Evolutionary conservation across 2,113 vertebrate genomes (phyloP).

Genomic region (Poeciliopsis turrubarensis): DNA sequence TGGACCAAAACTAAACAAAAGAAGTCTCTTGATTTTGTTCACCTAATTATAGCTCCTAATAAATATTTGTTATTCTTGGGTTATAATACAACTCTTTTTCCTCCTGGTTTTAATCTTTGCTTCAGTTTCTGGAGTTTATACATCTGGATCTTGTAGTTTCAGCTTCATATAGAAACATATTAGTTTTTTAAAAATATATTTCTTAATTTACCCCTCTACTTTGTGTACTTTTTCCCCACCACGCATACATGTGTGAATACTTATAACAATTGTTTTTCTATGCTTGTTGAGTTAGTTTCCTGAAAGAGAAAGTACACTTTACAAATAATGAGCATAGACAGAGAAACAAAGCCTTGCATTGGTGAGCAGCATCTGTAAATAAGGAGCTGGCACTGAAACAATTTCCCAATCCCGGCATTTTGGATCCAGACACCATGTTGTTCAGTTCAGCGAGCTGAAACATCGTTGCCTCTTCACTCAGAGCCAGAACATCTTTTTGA

Average conservation of each 20-base stretch:
- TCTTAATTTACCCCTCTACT: background rate
- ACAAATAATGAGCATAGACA: slow-evolving; percentile 53
- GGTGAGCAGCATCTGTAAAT: slow-evolving; percentile 52
- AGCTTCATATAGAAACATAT: background rate
- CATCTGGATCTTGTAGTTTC: background rate
- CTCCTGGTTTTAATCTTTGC: background rate
- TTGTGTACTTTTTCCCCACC: background rate
- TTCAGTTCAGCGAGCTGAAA: slow-evolving; percentile 67
- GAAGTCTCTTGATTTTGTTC: too few species aligned
- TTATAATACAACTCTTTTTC: too few species aligned
- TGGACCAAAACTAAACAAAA: too few species aligned
- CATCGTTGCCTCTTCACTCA: slow-evolving; percentile 57
- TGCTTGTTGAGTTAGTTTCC: slow-evolving; percentile 20
- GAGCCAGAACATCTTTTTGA: slow-evolving; percentile 59
- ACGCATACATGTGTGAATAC: background rate
- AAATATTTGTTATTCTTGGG: too few species aligned
- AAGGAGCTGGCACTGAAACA: slow-evolving; percentile 55
- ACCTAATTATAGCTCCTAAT: too few species aligned
- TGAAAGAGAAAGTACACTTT: slow-evolving; percentile 10
- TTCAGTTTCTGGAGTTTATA: background rate
- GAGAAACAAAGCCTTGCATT: slow-evolving; percentile 47
- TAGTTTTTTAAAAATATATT: background rate
- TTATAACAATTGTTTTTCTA: background rate
- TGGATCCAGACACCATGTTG: slow-evolving; percentile 57
- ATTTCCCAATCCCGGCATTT: slow-evolving; percentile 46